These are phyloP conservation scores for Lapara coniferarum DNA, from an alignment of 2,888 invertebrate genomes.

Conservation along the genomic window DNA sequence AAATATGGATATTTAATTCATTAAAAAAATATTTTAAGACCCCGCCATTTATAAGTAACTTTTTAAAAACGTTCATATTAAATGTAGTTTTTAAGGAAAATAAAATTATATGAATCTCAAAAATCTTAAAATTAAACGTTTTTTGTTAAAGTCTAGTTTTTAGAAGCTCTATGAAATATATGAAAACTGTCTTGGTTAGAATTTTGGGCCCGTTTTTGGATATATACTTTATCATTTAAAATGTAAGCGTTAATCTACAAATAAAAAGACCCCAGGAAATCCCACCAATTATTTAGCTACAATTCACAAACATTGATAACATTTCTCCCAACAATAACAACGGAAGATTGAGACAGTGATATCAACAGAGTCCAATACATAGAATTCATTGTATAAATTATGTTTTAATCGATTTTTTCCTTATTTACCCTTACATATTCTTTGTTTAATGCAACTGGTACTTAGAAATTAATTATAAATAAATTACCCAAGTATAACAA, in stretches of 20 bases:
- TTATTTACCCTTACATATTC: not conserved
- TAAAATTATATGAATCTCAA: no score
- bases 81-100: no score
- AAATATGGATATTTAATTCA: no score
- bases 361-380: not conserved
- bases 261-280: not conserved
- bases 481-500: not conserved
- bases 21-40: no score
- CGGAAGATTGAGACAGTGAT: not conserved
- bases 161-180: no score
- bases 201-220: no score
- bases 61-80: no score
- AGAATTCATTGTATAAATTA: conserved; percentile 15
- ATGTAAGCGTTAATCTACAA: not conserved
- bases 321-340: not conserved
- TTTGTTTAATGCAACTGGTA: not conserved
- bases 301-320: conserved; percentile 18
- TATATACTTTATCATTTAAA: not conserved
- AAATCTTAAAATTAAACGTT: no score
- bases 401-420: conserved; percentile 1
- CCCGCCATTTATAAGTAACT: no score
- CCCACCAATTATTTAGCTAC: not conserved
- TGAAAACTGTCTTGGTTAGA: no score
- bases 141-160: no score
- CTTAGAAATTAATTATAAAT: not conserved